Evolutionary conservation across 2,888 invertebrate species (phyloP).

Genomic region (Doris montereyensis): DNA sequence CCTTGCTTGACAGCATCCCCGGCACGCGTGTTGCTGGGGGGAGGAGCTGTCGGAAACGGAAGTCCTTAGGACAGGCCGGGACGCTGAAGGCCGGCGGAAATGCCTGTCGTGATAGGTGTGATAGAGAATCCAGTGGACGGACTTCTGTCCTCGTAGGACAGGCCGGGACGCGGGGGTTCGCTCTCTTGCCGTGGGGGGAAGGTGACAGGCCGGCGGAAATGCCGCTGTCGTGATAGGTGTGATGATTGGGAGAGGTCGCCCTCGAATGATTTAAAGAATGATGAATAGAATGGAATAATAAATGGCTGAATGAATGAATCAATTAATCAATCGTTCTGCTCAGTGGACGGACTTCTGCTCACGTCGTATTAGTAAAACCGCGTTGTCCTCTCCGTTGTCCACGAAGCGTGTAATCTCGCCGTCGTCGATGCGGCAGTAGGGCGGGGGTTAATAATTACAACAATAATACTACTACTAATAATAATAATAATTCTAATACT

Average conservation of each 20-base stretch:
- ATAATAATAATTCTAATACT: no score
- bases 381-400: constrained; percentile 45
- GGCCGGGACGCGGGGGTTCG: constrained; percentile 6
- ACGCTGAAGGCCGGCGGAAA: no score
- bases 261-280: no score
- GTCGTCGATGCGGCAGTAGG: constrained; percentile 45
- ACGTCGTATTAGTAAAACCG: constrained; percentile 47
- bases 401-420: constrained; percentile 6
- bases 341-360: constrained; percentile 48
- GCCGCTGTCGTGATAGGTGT: constrained; percentile 40
- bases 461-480: no score
- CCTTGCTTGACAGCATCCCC: constrained; percentile 1
- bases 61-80: no score
- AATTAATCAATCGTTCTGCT: constrained; percentile 32
- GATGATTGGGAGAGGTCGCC: constrained; percentile 33
- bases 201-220: constrained; percentile 30
- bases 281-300: no score
- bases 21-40: background rate
- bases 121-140: no score
- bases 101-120: no score
- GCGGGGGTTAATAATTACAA: constrained; percentile 54
- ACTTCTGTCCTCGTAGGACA: no score
- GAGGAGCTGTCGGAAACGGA: no score
- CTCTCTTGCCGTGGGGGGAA: constrained; percentile 25
- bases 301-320: no score